phyloP scores from a whole-genome alignment of 2,888 invertebrate species.

The Drosophila kambysellisi region DNA sequence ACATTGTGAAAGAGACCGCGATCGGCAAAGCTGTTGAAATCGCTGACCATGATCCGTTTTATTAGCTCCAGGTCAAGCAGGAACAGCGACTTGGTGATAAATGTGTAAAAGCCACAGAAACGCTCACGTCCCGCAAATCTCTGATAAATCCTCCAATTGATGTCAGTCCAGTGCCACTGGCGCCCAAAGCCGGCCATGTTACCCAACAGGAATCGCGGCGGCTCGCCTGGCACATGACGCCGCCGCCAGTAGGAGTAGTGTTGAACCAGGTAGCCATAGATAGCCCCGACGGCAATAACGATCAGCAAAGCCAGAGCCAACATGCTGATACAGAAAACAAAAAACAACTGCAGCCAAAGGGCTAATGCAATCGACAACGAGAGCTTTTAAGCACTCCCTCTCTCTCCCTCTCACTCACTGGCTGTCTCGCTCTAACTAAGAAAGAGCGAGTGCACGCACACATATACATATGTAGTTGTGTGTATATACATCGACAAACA shows the following conservation, averaged over 20 bases:
- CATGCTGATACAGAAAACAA: slow-evolving; percentile 32
- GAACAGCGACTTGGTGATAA: slow-evolving; percentile 64
- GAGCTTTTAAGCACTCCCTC: slow-evolving; percentile 29
- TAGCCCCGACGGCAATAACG: neutral
- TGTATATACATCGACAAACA: too few relatives aligned
- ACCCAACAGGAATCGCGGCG: slow-evolving; percentile 55
- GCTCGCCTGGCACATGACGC: slow-evolving; percentile 61
- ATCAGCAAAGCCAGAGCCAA: slow-evolving; percentile 36
- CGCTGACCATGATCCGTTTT: slow-evolving; percentile 79
- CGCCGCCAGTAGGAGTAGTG: slow-evolving; percentile 69
- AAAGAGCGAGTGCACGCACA: neutral
- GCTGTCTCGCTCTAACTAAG: neutral
- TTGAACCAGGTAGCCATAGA: slow-evolving; percentile 39
- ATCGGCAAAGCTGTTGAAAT: slow-evolving; percentile 83
- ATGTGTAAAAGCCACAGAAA: slow-evolving; percentile 72
- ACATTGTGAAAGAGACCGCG: slow-evolving; percentile 80
- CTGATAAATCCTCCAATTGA: slow-evolving; percentile 64
- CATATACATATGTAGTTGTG: too few relatives aligned
- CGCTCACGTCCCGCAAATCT: slow-evolving; percentile 54
- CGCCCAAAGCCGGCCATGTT: slow-evolving; percentile 69
- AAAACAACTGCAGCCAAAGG: slow-evolving; percentile 37
- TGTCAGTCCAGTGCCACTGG: slow-evolving; percentile 63
- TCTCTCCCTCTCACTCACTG: neutral
- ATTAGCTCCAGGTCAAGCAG: slow-evolving; percentile 80
- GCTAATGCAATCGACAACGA: neutral